phyloP scores from a whole-genome alignment of 2,113 vertebrate species.

The Orthonyx spaldingii region DNA sequence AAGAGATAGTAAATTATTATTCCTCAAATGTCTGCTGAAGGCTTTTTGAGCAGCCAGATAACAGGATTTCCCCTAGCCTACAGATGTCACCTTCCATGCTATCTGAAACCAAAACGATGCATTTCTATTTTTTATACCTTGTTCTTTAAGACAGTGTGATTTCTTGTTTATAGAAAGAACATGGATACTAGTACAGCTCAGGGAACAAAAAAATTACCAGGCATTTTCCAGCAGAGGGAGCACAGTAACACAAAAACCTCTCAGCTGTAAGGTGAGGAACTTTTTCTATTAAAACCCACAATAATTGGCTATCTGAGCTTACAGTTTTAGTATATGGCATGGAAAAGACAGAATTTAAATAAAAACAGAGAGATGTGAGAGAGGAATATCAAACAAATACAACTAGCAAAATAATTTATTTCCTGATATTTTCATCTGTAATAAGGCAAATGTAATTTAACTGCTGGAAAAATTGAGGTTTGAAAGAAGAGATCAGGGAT shows the following conservation, averaged over 20 bases:
- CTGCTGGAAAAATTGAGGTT: neutral
- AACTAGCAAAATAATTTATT: neutral
- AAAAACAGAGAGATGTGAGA: neutral
- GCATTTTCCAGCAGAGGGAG: conserved; percentile 57
- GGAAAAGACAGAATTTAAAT: neutral
- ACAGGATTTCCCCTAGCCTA: neutral
- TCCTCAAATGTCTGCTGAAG: neutral
- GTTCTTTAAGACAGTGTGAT: neutral
- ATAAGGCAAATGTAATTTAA: neutral
- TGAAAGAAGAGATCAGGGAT: neutral
- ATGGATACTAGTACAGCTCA: neutral
- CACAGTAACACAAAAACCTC: neutral
- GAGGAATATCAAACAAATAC: neutral
- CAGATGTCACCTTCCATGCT: neutral
- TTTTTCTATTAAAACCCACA: neutral
- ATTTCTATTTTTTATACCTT: neutral
- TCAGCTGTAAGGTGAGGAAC: neutral
- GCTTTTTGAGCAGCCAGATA: neutral
- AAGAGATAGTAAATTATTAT: neutral
- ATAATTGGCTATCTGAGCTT: neutral
- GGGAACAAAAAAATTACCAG: conserved; percentile 4
- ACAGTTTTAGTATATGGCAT: neutral
- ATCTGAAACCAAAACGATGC: neutral
- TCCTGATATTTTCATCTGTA: neutral
- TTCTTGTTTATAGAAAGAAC: neutral